phyloP scores from a whole-genome alignment of 2,888 invertebrate genomes.

The Ypsolopha sequella region DNA sequence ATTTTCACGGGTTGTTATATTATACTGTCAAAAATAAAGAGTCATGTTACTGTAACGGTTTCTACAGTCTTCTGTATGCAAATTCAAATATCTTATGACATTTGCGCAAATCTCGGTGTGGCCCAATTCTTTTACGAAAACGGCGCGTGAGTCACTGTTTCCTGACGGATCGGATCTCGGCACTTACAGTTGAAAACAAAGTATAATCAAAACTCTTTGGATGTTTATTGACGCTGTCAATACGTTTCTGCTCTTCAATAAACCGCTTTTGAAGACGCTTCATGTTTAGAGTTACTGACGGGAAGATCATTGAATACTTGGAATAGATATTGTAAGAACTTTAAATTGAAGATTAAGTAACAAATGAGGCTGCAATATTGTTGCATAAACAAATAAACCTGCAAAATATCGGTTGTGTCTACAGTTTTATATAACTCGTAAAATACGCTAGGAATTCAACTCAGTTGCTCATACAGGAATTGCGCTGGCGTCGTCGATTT shows the following conservation, averaged over 20 bases:
- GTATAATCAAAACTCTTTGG: conserved; percentile 26
- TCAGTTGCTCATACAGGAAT: neutral
- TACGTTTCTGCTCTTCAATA: conserved; percentile 25
- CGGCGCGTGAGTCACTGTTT: conserved; percentile 40
- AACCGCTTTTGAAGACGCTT: neutral
- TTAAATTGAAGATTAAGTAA: too few relatives aligned
- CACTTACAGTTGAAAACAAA: conserved; percentile 23
- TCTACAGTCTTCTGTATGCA: neutral
- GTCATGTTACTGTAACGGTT: neutral
- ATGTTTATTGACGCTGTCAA: conserved; percentile 46
- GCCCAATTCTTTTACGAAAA: conserved; percentile 41
- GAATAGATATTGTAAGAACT: too few relatives aligned
- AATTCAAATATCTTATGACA: conserved; percentile 17
- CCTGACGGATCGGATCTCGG: conserved; percentile 21
- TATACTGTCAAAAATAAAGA: neutral
- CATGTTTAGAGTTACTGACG: neutral
- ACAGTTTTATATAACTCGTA: too few relatives aligned
- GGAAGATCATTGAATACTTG: neutral
- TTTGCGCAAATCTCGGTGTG: conserved; percentile 32
- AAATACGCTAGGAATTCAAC: neutral
- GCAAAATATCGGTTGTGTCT: too few relatives aligned
- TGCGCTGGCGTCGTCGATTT: neutral
- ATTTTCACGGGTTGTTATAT: neutral
- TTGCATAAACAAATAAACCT: too few relatives aligned
- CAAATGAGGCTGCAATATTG: too few relatives aligned